These are phyloP conservation scores for Mobula hypostoma DNA, from an alignment of 2,113 vertebrate species.

Conservation along the genomic window DNA sequence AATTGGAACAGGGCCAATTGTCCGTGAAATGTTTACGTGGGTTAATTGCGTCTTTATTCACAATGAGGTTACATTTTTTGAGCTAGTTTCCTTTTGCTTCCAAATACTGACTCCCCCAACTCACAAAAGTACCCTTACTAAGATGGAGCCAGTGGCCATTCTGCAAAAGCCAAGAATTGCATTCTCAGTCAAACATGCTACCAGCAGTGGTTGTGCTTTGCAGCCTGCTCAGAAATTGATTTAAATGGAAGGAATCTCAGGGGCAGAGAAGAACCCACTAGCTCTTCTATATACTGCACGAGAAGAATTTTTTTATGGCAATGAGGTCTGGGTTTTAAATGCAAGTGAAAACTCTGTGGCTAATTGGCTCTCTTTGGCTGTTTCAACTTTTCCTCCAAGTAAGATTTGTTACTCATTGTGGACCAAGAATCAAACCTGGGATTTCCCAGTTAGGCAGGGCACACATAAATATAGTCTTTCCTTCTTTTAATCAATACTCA, in stretches of 20 bases:
- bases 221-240: no score
- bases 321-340: no score
- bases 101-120: no score
- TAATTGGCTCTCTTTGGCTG: neutral
- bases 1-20: constrained; percentile 45
- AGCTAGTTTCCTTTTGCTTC: neutral
- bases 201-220: no score
- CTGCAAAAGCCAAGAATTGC: neutral
- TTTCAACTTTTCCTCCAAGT: neutral
- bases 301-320: no score
- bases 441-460: neutral
- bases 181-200: neutral
- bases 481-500: neutral
- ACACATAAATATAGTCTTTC: neutral
- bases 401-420: neutral
- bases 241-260: no score
- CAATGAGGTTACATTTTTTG: constrained; percentile 35
- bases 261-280: no score
- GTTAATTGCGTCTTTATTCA: constrained; percentile 41
- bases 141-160: neutral
- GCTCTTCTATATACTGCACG: no score
- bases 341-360: neutral
- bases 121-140: neutral
- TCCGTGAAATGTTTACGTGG: constrained; percentile 44
- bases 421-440: neutral